phyloP scores from a whole-genome alignment of 2,888 invertebrate genomes.

The Aradus depressus region DNA sequence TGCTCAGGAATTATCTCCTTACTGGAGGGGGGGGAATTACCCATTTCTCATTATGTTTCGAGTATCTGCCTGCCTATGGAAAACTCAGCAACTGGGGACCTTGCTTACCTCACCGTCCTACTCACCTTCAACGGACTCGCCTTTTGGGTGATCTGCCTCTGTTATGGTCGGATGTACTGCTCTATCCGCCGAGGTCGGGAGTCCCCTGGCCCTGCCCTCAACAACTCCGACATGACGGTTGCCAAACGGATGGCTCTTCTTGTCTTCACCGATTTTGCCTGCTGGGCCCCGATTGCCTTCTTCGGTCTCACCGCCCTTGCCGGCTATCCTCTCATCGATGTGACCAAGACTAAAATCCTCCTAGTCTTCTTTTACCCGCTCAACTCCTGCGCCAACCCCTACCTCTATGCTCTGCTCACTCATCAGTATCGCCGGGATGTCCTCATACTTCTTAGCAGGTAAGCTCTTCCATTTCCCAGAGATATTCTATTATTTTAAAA shows the following conservation, averaged over 20 bases:
- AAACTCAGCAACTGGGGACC: slow-evolving; percentile 42
- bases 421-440: slow-evolving; percentile 52
- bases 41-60: slow-evolving; percentile 12
- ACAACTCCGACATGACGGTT: slow-evolving; percentile 40
- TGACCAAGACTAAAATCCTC: slow-evolving; percentile 44
- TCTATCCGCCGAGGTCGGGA: slow-evolving; percentile 38
- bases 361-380: slow-evolving; percentile 57
- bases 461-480: slow-evolving; percentile 5
- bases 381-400: slow-evolving; percentile 58
- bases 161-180: slow-evolving; percentile 51
- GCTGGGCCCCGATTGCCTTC: slow-evolving; percentile 54
- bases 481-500: too few relatives aligned
- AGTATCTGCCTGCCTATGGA: slow-evolving; percentile 57
- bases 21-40: too few relatives aligned
- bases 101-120: slow-evolving; percentile 45
- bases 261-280: slow-evolving; percentile 48
- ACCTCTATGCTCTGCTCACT: slow-evolving; percentile 54
- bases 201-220: slow-evolving; percentile 34
- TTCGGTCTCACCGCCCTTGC: slow-evolving; percentile 52
- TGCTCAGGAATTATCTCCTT: too few relatives aligned
- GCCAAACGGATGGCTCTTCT: slow-evolving; percentile 56
- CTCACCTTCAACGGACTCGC: slow-evolving; percentile 50
- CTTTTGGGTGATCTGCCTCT: slow-evolving; percentile 50
- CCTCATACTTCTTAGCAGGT: slow-evolving; percentile 42
- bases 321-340: slow-evolving; percentile 49